phyloP scores from a whole-genome alignment of 2,888 invertebrate genomes.

The Coelopa pilipes region DNA sequence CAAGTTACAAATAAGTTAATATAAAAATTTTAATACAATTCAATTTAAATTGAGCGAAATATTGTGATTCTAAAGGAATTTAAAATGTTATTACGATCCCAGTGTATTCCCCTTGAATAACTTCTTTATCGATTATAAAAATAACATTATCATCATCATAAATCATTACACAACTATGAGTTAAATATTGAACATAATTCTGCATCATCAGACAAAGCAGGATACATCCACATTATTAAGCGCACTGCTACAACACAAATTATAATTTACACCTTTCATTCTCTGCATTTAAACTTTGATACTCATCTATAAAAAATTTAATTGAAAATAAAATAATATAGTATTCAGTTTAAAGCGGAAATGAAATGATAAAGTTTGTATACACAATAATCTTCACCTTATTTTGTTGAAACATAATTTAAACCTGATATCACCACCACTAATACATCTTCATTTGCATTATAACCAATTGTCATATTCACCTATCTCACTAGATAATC shows the following conservation, averaged over 20 bases:
- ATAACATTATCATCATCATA: neutral
- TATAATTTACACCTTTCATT: neutral
- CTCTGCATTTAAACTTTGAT: neutral
- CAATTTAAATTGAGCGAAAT: slow-evolving; percentile 16
- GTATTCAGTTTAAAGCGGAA: neutral
- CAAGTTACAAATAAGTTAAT: slow-evolving; percentile 26
- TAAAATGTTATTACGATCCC: slow-evolving; percentile 30
- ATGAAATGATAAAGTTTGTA: neutral
- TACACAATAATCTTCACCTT: neutral
- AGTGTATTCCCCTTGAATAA: slow-evolving; percentile 12
- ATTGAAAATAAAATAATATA: too few species aligned
- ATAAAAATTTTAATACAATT: slow-evolving; percentile 20
- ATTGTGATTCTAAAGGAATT: slow-evolving; percentile 16
- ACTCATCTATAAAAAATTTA: too few species aligned
- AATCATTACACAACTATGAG: neutral
- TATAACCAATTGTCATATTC: slow-evolving; percentile 28
- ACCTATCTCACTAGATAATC: slow-evolving; percentile 27
- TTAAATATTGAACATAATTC: slow-evolving; percentile 6
- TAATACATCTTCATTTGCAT: slow-evolving; percentile 34
- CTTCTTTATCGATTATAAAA: neutral
- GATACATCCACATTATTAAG: neutral
- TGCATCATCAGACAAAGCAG: slow-evolving; percentile 32
- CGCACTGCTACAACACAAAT: slow-evolving; percentile 11
- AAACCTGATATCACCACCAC: neutral
- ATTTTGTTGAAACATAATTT: neutral